Base-by-base conservation (phyloP, 37 sponge, comb jelly and placozoan genomes). In the Halichondria panicea region DNA sequence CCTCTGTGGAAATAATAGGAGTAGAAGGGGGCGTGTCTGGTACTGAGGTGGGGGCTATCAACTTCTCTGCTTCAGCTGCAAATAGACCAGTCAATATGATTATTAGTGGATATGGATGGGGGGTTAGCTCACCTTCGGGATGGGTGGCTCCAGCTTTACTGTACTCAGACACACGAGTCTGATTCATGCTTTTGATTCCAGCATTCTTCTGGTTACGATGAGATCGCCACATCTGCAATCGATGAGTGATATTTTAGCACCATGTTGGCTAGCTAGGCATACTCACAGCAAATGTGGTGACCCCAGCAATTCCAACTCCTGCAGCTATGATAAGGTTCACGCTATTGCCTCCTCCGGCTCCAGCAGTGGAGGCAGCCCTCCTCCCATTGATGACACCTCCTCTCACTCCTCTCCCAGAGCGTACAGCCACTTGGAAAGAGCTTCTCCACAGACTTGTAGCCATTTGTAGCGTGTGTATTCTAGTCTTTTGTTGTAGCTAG, bases 41-140 rank as follows among this genome's bases (percentile, higher is more conserved):
- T 6, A 39, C 12, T 12, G 5, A 28, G 9, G 27, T 13, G 46
- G 46, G 15, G 9, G 75, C 37, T 32, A 77, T 66, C 55, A 66
- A 41, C 55, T 53, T 33, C 34, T 77, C 77, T 41, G 77, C 55
- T 34, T 77, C 67, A 11, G 66, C 67, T 77, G 53, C 2, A 44
- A 43, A 44, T 13, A 46, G 8, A 41, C 27, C 3, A n/a, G 71
- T 42, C 46, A 43, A 46, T 42, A 46, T 72, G 74, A 55, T 31
- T 53, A 7, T 58, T 13, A 7, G 58, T 74, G 58, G 55, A 2
- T 33, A 40, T 56, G 40, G 22, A 61, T 56, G 37, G 2, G 25
- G 6, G 22, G 7, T 1, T 32, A 34, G 7, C 61, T 58, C 43
- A 84, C 85, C 85, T 76, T 84, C 85, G 2, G 85, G 85, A 63